These are phyloP conservation scores for Drosophila colorata DNA, from an alignment of 2,888 invertebrate genomes.

Conservation along the genomic window DNA sequence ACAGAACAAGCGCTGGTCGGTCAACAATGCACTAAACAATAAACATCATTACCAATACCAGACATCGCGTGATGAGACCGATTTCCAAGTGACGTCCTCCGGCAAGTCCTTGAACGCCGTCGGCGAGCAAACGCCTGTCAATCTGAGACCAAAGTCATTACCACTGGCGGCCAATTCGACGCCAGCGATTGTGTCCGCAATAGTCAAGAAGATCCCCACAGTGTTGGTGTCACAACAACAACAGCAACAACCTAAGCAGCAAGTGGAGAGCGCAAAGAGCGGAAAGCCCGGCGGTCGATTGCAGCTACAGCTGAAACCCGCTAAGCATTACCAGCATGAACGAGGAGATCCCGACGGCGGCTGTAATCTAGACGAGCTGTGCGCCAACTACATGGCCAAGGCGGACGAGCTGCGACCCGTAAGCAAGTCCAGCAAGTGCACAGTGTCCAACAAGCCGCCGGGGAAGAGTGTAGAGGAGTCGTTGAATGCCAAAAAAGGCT, in stretches of 20 bases:
- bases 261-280: slow-evolving; percentile 33
- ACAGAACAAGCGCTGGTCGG: slow-evolving; percentile 86
- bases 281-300: slow-evolving; percentile 67
- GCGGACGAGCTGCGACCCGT: slow-evolving; percentile 88
- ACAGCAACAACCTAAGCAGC: slow-evolving; percentile 51
- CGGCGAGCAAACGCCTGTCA: slow-evolving; percentile 49
- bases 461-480: slow-evolving; percentile 89
- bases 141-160: slow-evolving; percentile 84
- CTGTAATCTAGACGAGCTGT: slow-evolving; percentile 87
- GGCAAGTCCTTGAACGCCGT: slow-evolving; percentile 27
- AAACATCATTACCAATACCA: slow-evolving; percentile 74
- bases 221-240: slow-evolving; percentile 75
- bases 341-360: slow-evolving; percentile 93
- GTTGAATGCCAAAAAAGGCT: slow-evolving; percentile 95
- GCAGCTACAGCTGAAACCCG: slow-evolving; percentile 78
- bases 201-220: slow-evolving; percentile 85
- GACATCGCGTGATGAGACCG: slow-evolving; percentile 85
- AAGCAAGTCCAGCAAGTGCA: slow-evolving; percentile 87
- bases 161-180: slow-evolving; percentile 85
- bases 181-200: slow-evolving; percentile 85
- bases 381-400: slow-evolving; percentile 85
- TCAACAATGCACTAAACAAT: slow-evolving; percentile 82
- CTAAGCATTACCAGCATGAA: slow-evolving; percentile 86
- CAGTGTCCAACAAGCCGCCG: slow-evolving; percentile 39
- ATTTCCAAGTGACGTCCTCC: slow-evolving; percentile 70